Conservation (phyloP, 2,797 vertebrate species). For the Erpetoichthys calabaricus region DNA sequence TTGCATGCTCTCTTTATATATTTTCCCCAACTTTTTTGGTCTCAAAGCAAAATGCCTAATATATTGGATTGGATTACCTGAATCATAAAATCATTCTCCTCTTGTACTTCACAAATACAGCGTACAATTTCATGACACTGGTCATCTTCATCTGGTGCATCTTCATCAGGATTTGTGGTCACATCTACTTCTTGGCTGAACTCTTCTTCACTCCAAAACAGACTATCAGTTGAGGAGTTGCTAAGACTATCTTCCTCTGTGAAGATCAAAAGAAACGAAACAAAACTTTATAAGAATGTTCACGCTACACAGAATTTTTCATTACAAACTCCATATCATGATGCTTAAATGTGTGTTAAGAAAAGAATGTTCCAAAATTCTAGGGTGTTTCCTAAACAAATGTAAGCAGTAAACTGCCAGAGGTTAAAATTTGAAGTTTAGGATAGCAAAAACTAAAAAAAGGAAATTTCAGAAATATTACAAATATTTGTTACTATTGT, state of each 20-base stretch:
- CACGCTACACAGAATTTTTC: too few relatives aligned
- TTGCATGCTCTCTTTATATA: too few relatives aligned
- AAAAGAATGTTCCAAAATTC: neutral
- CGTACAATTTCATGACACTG: constrained; percentile 75
- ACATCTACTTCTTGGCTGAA: constrained; percentile 67
- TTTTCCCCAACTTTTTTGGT: too few relatives aligned
- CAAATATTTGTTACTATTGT: too few relatives aligned
- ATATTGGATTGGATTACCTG: constrained; percentile 51
- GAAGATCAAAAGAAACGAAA: neutral
- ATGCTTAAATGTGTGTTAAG: neutral
- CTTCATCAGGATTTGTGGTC: constrained; percentile 59
- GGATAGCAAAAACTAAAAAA: too few relatives aligned
- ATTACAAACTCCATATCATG: too few relatives aligned
- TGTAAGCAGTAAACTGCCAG: too few relatives aligned
- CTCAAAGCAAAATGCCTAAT: too few relatives aligned
- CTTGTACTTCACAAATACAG: constrained; percentile 87
- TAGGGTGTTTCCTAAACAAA: too few relatives aligned
- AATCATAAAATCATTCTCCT: constrained; percentile 98
- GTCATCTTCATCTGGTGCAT: constrained; percentile 46
- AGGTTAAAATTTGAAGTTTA: too few relatives aligned
- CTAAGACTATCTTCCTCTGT: constrained; percentile 80
- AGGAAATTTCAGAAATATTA: too few relatives aligned
- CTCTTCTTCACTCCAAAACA: constrained; percentile 84
- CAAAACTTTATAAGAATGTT: too few relatives aligned
- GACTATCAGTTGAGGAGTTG: constrained; percentile 80